phyloP scores from a whole-genome alignment of 1,140 invertebrate genomes.

The Bombus picipes region DNA sequence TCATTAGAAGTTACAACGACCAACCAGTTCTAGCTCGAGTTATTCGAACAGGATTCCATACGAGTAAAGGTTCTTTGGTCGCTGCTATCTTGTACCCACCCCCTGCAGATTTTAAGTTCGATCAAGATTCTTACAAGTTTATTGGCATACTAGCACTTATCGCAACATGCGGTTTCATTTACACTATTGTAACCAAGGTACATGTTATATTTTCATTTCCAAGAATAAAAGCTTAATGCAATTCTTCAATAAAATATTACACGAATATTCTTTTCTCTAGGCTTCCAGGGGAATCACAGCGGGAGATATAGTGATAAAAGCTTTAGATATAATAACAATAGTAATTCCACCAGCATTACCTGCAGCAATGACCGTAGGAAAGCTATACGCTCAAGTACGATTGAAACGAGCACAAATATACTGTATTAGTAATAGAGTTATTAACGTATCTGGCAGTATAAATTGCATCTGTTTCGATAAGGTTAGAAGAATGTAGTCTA shows the following conservation, averaged over 20 bases:
- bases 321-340: conserved; percentile 95
- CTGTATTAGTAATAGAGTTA: conserved; percentile 96
- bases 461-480: conserved; percentile 99
- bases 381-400: conserved; percentile 94
- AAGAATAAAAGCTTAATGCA: not conserved
- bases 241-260: not conserved
- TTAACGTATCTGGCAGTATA: conserved; percentile 97
- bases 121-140: conserved; percentile 96
- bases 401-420: conserved; percentile 92
- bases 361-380: conserved; percentile 96
- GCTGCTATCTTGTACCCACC: conserved; percentile 97
- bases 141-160: conserved; percentile 91
- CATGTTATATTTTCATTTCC: conserved; percentile 44
- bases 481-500: conserved; percentile 82
- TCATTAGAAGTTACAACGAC: conserved; percentile 88
- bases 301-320: conserved; percentile 88
- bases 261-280: conserved; percentile 68
- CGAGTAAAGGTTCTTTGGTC: conserved; percentile 94
- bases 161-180: conserved; percentile 90
- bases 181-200: conserved; percentile 93
- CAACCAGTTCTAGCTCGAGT: conserved; percentile 87
- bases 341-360: conserved; percentile 96
- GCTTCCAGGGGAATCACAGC: conserved; percentile 82
- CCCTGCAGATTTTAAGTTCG: conserved; percentile 97
- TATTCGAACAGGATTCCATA: conserved; percentile 92